Evolutionary conservation across 2,888 invertebrate species (phyloP).

Genomic region (Sarcophaga rosellei): DNA sequence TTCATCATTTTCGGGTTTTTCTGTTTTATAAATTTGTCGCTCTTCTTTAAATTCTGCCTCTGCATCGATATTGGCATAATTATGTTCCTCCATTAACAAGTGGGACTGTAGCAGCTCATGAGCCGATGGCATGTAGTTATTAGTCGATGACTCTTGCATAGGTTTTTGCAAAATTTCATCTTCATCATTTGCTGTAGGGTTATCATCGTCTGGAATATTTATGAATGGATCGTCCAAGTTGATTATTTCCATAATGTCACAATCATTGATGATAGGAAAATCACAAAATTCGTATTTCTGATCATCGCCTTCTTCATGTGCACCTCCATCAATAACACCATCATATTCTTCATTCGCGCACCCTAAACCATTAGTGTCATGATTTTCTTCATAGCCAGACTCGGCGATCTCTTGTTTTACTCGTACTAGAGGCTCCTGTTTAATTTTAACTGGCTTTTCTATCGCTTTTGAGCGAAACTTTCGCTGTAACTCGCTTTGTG

Average conservation of each 20-base stretch:
- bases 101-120: conserved; percentile 76
- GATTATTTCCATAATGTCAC: conserved; percentile 81
- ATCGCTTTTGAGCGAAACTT: conserved; percentile 72
- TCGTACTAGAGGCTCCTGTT: conserved; percentile 79
- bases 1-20: conserved; percentile 75
- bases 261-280: conserved; percentile 80
- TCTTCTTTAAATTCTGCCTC: conserved; percentile 77
- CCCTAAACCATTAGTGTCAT: conserved; percentile 75
- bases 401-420: conserved; percentile 80
- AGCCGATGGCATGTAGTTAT: conserved; percentile 60
- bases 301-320: conserved; percentile 73
- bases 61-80: conserved; percentile 75
- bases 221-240: conserved; percentile 80
- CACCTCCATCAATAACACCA: conserved; percentile 72
- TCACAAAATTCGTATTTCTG: conserved; percentile 79
- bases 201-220: conserved; percentile 79
- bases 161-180: conserved; percentile 45
- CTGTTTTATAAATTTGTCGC: conserved; percentile 78
- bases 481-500: conserved; percentile 77
- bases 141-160: conserved; percentile 11
- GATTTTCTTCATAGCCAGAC: conserved; percentile 74
- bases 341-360: conserved; percentile 66
- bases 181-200: conserved; percentile 63
- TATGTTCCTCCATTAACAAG: conserved; percentile 77
- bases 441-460: conserved; percentile 78